phyloP scores from a whole-genome alignment of 2,113 vertebrate species.

The Callipepla squamata region DNA sequence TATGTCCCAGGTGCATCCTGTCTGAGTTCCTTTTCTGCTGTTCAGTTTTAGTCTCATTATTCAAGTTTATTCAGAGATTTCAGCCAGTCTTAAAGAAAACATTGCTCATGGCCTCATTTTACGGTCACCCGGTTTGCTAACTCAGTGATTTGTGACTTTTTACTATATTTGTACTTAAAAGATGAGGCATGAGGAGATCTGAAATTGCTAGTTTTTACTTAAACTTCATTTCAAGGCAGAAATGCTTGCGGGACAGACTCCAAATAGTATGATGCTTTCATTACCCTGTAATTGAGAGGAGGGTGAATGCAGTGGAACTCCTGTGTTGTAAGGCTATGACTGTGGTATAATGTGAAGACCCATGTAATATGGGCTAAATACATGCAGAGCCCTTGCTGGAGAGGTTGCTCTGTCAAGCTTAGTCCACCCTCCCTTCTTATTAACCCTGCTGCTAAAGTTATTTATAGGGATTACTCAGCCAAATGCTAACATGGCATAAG shows the following conservation, averaged over 20 bases:
- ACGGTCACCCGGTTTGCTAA: neutral
- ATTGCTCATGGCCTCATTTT: neutral
- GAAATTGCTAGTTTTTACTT: neutral
- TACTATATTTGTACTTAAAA: conserved; percentile 4
- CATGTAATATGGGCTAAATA: neutral
- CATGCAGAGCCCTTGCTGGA: neutral
- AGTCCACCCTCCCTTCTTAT: neutral
- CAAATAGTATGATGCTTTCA: neutral
- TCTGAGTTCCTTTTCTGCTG: neutral
- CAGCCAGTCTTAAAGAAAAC: neutral
- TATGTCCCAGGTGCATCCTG: conserved; percentile 12
- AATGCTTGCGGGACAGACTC: neutral
- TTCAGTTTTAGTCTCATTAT: neutral
- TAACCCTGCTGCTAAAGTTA: neutral
- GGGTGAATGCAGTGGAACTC: neutral
- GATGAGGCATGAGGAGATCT: neutral
- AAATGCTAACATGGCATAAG: neutral
- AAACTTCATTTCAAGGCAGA: neutral
- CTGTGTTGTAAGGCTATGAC: neutral
- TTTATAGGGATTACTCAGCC: neutral
- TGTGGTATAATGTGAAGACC: neutral
- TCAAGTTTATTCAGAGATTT: neutral
- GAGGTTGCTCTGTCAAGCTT: neutral
- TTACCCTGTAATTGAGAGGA: neutral
- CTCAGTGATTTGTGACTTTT: neutral